phyloP scores from a whole-genome alignment of 2,797 vertebrate species.

The Danionella dracula region DNA sequence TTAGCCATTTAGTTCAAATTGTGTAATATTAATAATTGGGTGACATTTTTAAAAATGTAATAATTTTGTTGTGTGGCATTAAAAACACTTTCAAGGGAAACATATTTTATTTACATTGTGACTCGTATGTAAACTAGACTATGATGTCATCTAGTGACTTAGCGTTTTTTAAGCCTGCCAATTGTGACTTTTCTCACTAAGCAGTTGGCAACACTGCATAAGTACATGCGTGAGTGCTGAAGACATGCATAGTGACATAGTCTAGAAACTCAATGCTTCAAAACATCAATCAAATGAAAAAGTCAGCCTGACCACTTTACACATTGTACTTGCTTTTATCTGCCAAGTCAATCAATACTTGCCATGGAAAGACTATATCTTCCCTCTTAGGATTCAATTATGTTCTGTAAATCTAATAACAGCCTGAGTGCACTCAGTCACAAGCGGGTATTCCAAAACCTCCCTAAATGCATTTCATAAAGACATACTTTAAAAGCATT shows the following conservation, averaged over 20 bases:
- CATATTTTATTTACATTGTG: too few species aligned
- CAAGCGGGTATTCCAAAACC: constrained; percentile 36
- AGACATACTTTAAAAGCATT: too few species aligned
- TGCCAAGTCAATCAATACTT: constrained; percentile 63
- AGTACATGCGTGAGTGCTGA: neutral
- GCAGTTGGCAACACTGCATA: neutral
- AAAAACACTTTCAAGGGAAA: too few species aligned
- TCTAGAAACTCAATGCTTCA: constrained; percentile 35
- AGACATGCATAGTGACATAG: neutral
- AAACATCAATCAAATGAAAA: constrained; percentile 36
- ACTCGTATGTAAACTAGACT: too few species aligned
- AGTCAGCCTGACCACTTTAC: constrained; percentile 56
- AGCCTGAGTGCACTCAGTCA: constrained; percentile 62
- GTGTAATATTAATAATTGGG: too few species aligned
- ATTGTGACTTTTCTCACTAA: too few species aligned
- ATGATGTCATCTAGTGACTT: too few species aligned
- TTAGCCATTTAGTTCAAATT: too few species aligned
- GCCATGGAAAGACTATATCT: constrained; percentile 60
- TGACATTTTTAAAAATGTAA: too few species aligned
- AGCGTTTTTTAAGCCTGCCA: too few species aligned
- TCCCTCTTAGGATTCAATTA: constrained; percentile 64
- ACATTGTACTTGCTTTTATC: constrained; percentile 64
- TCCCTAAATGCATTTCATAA: constrained; percentile 32
- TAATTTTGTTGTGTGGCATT: too few species aligned
- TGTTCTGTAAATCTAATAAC: constrained; percentile 66